phyloP scores from a whole-genome alignment of 2,113 vertebrate genomes.

The Morphnarchus princeps region DNA sequence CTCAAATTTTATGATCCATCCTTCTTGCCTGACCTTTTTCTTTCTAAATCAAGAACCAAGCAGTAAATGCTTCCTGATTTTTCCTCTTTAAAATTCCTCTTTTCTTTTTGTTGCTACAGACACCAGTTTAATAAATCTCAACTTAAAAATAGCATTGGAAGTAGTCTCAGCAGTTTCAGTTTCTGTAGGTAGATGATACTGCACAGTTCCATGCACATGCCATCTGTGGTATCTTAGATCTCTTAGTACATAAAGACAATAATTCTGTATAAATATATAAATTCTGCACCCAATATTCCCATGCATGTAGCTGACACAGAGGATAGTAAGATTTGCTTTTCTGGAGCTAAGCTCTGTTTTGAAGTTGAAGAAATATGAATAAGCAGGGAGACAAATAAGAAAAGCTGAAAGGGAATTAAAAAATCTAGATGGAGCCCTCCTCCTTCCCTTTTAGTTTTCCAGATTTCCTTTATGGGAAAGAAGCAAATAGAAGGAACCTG shows the following conservation, averaged over 20 bases:
- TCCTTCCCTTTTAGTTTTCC: background rate
- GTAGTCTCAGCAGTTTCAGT: background rate
- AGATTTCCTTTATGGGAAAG: background rate
- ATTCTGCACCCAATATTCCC: background rate
- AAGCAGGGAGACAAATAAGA: background rate
- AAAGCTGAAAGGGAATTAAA: background rate
- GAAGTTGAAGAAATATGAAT: background rate
- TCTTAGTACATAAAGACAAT: background rate
- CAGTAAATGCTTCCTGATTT: background rate
- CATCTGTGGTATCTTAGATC: background rate
- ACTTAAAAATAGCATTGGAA: background rate
- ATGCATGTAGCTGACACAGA: background rate
- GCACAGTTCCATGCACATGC: background rate
- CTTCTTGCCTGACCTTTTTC: background rate
- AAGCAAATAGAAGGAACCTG: background rate
- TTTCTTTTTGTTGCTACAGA: background rate
- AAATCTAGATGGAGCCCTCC: background rate
- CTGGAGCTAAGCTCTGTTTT: background rate
- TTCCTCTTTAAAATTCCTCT: background rate
- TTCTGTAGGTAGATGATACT: background rate
- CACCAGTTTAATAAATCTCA: background rate
- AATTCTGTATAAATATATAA: background rate
- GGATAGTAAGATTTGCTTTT: background rate
- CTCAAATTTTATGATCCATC: background rate
- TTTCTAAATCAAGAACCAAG: background rate